These are phyloP conservation scores for Tenthredo notha DNA, from an alignment of 2,888 invertebrate species.

Conservation along the genomic window DNA sequence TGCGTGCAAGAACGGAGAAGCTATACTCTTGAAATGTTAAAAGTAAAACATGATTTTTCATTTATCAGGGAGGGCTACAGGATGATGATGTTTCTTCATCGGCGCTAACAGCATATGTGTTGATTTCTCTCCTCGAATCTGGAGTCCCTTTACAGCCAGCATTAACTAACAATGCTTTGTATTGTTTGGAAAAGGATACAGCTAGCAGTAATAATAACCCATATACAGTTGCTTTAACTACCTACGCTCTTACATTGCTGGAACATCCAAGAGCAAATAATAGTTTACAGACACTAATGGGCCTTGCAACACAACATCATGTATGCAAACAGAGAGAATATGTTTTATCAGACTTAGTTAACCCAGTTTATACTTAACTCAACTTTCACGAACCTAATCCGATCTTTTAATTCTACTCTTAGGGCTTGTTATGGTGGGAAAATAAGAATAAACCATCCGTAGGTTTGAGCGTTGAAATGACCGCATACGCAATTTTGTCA, in stretches of 20 bases:
- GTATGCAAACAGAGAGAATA: constrained; percentile 59
- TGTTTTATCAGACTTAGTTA: not conserved
- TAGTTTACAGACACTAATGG: constrained; percentile 77
- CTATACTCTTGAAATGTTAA: not conserved
- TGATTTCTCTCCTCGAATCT: constrained; percentile 84
- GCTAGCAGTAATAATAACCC: constrained; percentile 75
- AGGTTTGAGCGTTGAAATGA: constrained; percentile 85
- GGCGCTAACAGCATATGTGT: constrained; percentile 85
- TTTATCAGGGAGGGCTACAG: constrained; percentile 70
- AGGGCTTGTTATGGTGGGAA: constrained; percentile 81
- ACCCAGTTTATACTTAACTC: not conserved
- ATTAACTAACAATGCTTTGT: constrained; percentile 81
- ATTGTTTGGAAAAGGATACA: constrained; percentile 80
- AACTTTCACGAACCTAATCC: not conserved
- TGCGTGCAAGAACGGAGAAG: constrained; percentile 56
- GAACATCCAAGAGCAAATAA: constrained; percentile 78
- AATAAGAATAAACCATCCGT: constrained; percentile 78
- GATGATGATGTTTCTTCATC: constrained; percentile 77
- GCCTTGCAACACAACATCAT: constrained; percentile 75
- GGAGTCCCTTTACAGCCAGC: constrained; percentile 79
- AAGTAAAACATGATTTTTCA: not conserved
- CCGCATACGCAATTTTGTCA: constrained; percentile 84
- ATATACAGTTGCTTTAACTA: constrained; percentile 80
- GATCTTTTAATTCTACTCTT: constrained; percentile 33
- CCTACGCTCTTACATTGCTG: constrained; percentile 80